Percentiles rank a stretch among this genome's conserved stretches.
Conservation (phyloP, 2,888 invertebrate species). For the Cremastinae sp. region DNA sequence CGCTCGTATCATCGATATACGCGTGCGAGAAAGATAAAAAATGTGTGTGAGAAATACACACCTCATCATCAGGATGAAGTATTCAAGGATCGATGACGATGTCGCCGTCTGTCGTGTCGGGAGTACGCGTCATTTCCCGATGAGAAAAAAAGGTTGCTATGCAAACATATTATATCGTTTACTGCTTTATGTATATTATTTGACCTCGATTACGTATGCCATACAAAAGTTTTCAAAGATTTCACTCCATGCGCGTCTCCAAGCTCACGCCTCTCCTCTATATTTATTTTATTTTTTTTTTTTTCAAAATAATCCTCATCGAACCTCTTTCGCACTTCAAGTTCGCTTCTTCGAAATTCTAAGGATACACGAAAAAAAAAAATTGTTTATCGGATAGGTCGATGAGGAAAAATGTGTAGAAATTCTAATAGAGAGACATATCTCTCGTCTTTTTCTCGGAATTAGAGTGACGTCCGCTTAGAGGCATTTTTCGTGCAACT, state of each 20-base stretch:
- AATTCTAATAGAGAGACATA: not conserved
- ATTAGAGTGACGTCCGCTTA: too few relatives aligned
- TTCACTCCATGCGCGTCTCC: not conserved
- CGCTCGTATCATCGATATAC: not conserved
- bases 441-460: too few relatives aligned
- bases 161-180: not conserved
- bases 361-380: not conserved
- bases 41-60: too few relatives aligned
- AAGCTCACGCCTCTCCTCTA: too few relatives aligned
- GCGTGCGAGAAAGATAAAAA: not conserved
- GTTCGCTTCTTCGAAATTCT: not conserved
- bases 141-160: not conserved
- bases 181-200: not conserved
- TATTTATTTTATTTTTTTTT: too few relatives aligned
- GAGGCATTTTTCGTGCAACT: too few relatives aligned
- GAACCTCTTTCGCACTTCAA: not conserved
- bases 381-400: not conserved
- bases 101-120: not conserved
- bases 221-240: not conserved
- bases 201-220: not conserved
- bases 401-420: not conserved
- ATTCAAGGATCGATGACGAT: constrained; percentile 13
- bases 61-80: not conserved
- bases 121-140: constrained; percentile 6
- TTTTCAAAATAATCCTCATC: too few relatives aligned